Conservation (phyloP, 1,140 invertebrate species). For the Aricia agestis region DNA sequence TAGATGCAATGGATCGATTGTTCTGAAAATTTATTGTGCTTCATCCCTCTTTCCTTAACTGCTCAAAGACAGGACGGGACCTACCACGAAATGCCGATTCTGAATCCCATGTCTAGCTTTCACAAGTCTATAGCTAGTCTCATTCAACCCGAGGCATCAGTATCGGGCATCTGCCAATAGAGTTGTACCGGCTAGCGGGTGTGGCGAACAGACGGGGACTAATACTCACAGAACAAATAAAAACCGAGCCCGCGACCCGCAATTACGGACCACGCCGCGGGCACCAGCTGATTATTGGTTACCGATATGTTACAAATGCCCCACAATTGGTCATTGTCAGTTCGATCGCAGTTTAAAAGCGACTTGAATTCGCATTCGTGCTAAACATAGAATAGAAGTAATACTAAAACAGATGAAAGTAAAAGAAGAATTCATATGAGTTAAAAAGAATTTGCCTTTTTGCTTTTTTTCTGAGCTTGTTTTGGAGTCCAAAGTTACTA, state of each 20-base stretch:
- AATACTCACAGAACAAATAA: slow-evolving; percentile 42
- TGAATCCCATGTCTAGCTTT: background rate
- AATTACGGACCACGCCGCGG: slow-evolving; percentile 39
- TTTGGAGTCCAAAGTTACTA: no score
- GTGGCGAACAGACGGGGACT: slow-evolving; percentile 35
- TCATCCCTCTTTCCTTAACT: no score
- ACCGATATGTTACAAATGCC: slow-evolving; percentile 33
- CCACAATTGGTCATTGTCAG: slow-evolving; percentile 26
- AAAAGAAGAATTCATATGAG: no score
- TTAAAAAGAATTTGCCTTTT: no score
- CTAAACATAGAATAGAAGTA: no score
- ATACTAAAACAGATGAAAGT: no score
- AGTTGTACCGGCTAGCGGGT: slow-evolving; percentile 47
- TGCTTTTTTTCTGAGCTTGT: no score
- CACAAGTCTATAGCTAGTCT: slow-evolving; percentile 18
- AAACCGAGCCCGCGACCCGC: slow-evolving; percentile 32
- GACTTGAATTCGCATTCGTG: no score
- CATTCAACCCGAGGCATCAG: slow-evolving; percentile 51
- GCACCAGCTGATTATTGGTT: slow-evolving; percentile 34
- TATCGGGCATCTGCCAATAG: slow-evolving; percentile 58
- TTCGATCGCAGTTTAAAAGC: slow-evolving; percentile 26
- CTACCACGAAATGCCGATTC: slow-evolving; percentile 23
- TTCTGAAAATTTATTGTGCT: no score
- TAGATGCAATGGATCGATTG: no score
- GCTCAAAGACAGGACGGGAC: no score